Base-by-base conservation (phyloP, 2,888 invertebrate species). In the Aphelenchoides bicaudatus region DNA sequence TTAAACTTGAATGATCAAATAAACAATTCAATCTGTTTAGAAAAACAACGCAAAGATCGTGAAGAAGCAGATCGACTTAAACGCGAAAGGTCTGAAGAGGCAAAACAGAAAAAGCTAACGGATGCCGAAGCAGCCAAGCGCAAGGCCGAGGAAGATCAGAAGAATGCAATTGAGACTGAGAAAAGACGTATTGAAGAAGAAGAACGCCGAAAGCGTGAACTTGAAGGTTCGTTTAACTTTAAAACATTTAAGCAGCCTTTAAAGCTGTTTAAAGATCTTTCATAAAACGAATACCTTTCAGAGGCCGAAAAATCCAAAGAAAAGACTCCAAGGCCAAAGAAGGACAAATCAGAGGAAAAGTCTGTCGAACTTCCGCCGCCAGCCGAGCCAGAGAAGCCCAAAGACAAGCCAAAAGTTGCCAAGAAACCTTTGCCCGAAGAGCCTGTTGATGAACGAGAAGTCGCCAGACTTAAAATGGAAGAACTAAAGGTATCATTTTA, bases 131-230 rank as follows among this genome's bases (percentile, higher is more conserved):
- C 43, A 8, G 43, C 39, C 8, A 52, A 54, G 25, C 43, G 16
- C 16, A 48, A 59, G 19, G 59, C 47, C 34, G 62, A 61, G 55
- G 55, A 53, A 10, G 37, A 28, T 19, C 59, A 38, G 10, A 43
- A 43, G n/a, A n/a, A 43, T 8, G 47, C 43, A n/a, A 19, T 16
- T 43, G 48, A 48, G n/a, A 19, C 16, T 8, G 23, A 21, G 43
- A 43, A 46, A n/a, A 64, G 51, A 34, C n/a, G 43, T 21, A 2
- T 30, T 16, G 1, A 39, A 56, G 21, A 21, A 39, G 39, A 63
- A 55, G 25, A 39, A 59, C 4, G 34, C 13, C 3, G 48, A 66
- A 31, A 66, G 57, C 19, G 30, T 51, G 59, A 21, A 57, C 19
- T 38, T 64, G 28, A 28, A 58, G n/a, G 23, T 39, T 39, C 25